These are phyloP conservation scores for Phaethornis superciliosus DNA, from an alignment of 2,113 vertebrate genomes.

Conservation along the genomic window DNA sequence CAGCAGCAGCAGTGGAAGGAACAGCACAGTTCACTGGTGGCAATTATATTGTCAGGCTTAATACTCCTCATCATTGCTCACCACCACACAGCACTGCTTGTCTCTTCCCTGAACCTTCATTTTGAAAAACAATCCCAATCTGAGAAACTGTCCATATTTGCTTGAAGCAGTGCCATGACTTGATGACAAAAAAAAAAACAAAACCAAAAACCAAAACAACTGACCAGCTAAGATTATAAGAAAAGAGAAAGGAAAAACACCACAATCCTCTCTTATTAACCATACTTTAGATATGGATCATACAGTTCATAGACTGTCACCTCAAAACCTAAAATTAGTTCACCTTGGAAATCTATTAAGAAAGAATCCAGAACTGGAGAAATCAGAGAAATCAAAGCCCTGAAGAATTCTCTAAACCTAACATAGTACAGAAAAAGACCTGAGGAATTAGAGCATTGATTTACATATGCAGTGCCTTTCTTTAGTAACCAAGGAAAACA, in stretches of 20 bases:
- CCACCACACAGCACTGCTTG: background rate
- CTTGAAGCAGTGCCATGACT: background rate
- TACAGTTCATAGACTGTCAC: background rate
- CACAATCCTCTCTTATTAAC: background rate
- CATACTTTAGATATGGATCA: background rate
- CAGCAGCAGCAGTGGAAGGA: background rate
- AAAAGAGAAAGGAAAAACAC: background rate
- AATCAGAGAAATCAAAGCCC: background rate
- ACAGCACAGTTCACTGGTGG: background rate
- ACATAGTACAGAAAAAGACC: background rate
- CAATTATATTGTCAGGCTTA: background rate
- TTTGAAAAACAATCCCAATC: background rate
- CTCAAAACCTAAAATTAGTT: background rate
- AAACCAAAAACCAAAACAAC: no score
- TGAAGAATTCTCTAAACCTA: background rate
- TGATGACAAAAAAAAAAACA: background rate
- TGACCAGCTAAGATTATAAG: background rate
- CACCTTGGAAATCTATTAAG: background rate
- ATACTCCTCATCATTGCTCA: background rate
- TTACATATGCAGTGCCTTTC: background rate
- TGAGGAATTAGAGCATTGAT: slow-evolving; percentile 1
- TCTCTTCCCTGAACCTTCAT: background rate
- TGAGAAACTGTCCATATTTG: background rate
- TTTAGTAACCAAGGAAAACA: background rate
- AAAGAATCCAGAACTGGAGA: background rate